phyloP scores from a whole-genome alignment of 2,797 vertebrate species.

The Squalus acanthias region DNA sequence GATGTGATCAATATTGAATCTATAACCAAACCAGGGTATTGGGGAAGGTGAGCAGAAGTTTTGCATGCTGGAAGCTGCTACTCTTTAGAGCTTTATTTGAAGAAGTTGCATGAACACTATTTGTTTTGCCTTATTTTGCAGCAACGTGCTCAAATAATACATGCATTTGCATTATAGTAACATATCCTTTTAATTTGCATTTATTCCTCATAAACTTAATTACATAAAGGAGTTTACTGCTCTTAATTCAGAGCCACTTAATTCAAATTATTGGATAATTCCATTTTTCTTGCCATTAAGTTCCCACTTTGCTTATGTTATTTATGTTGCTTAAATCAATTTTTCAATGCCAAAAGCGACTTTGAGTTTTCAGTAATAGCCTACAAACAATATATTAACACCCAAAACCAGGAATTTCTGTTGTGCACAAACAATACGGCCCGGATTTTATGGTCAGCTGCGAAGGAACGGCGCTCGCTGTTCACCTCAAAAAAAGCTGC shows the following conservation, averaged over 20 bases:
- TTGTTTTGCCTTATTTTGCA: neutral
- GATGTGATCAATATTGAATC: neutral
- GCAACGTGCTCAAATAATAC: neutral
- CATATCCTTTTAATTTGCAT: neutral
- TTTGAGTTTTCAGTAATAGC: too few relatives aligned
- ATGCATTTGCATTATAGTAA: neutral
- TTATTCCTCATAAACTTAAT: neutral
- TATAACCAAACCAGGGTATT: neutral
- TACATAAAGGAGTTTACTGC: neutral
- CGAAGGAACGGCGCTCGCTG: too few relatives aligned
- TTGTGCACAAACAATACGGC: too few relatives aligned
- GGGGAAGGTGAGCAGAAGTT: neutral
- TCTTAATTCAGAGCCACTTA: neutral
- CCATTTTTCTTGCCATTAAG: neutral
- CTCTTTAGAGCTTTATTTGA: neutral
- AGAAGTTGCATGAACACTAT: too few relatives aligned
- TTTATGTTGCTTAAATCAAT: neutral
- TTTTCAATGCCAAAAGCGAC: neutral
- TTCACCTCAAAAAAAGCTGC: too few relatives aligned
- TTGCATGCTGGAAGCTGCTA: neutral
- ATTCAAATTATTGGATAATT: neutral
- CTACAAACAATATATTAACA: too few relatives aligned
- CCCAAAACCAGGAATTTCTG: too few relatives aligned
- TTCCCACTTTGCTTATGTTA: neutral
- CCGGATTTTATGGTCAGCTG: too few relatives aligned